Evolutionary conservation across 2,797 vertebrate species (phyloP), one percentile per base, ranked within the genome.

Genomic region (Squalus acanthias): DNA sequence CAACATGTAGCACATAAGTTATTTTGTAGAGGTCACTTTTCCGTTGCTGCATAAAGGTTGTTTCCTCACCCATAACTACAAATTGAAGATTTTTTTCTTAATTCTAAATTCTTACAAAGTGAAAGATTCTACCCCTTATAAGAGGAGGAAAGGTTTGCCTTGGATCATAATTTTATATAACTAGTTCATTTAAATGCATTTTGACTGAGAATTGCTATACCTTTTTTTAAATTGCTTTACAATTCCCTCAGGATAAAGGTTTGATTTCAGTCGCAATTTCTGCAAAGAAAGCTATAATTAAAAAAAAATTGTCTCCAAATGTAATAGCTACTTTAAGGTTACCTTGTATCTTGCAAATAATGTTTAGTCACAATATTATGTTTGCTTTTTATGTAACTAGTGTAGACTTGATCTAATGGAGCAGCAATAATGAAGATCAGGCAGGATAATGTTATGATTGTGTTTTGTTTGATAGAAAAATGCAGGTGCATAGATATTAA

Each of bases 91-190:
- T 93, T 93, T 92, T 60, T 92, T 92, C 0, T 29, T 7, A 33
- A 53, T 24, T 26, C 39, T 26, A 74, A 46, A 8, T 65, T 65
- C 57, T 46, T 46, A 69, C 20, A 26, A 93, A 29, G 10, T 22
- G 3, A 26, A 76, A 29, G 13, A 60, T 69, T 63, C 5, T 17
- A 46, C 26, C 10, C 79, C 2, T n/a, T 53, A 17, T 69, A 46
- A n/a, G 17, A 67, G 12, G 26, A 67, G 29, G 33, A 93, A 93
- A 24, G 6, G n/a, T 39, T 69, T 93, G 60, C 53, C 22, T 89
- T 89, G 87, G 29, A 65, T 69, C 91, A 93, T 67, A n/a, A n/a
- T 63, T 93, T 93, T 67, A 67, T 33, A n/a, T 93, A 63, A 29
- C n/a, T 46, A 33, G 57, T 95, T 72, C 39, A 46, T 15, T 95